Evolutionary conservation across 2,888 invertebrate species (phyloP), one percentile per base, ranked within the genome.

Genomic region (Entomobrya multifasciata): DNA sequence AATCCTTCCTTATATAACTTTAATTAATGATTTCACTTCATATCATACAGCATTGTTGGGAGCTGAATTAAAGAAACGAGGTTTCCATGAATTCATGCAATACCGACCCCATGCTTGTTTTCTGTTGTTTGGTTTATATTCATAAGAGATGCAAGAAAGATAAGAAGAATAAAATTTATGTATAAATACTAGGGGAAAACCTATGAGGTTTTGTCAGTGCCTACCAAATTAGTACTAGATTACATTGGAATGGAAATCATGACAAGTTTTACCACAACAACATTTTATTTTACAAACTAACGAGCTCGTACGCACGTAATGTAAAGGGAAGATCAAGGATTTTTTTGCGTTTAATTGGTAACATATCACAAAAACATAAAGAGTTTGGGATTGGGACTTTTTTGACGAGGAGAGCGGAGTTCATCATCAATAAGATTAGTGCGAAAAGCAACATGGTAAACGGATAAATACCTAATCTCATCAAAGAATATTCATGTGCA

Each of bases 261-360:
- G 62, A 49, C 72, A 72, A 49, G 72, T 49, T 78, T 62, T 78
- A 47, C 62, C 62, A 62, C 60, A 78, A 57, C 27, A n/a, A n/a
- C n/a, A n/a, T 30, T 78, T 77, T 55, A 57, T 77, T 76, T 36
- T 36, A 36, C 36, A 4, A 36, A 49, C 15, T 10, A 72, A 47
- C 25, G 62, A 47, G n/a, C n/a, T 49, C 47, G 25, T 60, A 78
- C 62, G 78, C 78, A 62, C 41, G 13, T n/a, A 41, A 77, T 17
- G 27, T 52, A 49, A 80, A 80, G 60, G 79, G 79, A 80, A 80
- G 79, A 80, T 80, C 79, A 80, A 80, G 79, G 79, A n/a, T 80
- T 52, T 80, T 36, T 67, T 80, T 80, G 49, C 52, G 27, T 67
- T 67, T 60, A 49, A 80, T 49, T 65, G 65, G 79, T 52, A 52